Percentiles rank a stretch among this genome's conserved stretches.
These are phyloP conservation scores for Nyctereutes procyonoides DNA, from an alignment of 2,113 vertebrate genomes.

Conservation along the genomic window DNA sequence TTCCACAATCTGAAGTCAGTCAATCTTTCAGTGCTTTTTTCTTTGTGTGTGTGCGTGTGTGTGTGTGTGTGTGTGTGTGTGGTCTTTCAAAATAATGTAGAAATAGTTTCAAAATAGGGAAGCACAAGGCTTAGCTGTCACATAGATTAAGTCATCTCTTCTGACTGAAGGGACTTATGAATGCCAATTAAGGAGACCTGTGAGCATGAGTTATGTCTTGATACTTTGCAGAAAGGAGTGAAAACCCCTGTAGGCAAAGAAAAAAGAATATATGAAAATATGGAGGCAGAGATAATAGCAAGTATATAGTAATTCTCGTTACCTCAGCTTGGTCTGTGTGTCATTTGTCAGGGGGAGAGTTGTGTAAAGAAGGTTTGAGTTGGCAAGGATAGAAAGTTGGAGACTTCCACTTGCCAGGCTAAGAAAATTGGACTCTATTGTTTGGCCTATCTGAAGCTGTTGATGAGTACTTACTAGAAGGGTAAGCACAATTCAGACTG, in stretches of 20 bases:
- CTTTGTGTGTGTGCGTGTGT: too few relatives aligned
- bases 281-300: background rate
- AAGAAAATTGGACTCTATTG: background rate
- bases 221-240: background rate
- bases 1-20: background rate
- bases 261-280: background rate
- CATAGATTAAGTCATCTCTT: background rate
- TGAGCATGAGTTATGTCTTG: background rate
- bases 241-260: background rate
- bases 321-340: too few relatives aligned
- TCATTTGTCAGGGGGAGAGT: background rate
- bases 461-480: background rate
- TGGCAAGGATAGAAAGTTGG: background rate
- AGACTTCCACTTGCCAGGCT: background rate
- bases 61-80: too few relatives aligned
- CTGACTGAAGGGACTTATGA: background rate
- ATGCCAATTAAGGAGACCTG: background rate
- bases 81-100: background rate
- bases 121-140: background rate
- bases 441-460: background rate
- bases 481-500: background rate
- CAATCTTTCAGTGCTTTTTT: background rate
- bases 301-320: background rate
- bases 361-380: background rate
- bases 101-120: background rate